A percentile compares a stretch with the other conserved stretches of the same genome.
Evolutionary conservation across 2,888 invertebrate species (phyloP).

Genomic region (Melanchra persicariae): DNA sequence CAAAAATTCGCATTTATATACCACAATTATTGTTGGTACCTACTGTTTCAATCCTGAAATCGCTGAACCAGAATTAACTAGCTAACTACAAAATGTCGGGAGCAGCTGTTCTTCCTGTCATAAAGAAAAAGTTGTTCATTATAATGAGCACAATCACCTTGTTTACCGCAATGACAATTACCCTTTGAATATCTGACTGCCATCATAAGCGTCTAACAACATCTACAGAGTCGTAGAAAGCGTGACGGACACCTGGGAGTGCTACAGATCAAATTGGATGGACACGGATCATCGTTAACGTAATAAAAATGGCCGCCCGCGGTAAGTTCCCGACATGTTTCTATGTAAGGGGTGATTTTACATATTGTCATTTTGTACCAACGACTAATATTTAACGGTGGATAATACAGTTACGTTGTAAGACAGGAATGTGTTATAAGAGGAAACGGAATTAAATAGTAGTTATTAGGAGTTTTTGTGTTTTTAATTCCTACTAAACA

Average conservation of each 20-base stretch:
- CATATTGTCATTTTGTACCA: constrained; percentile 26
- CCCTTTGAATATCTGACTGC: constrained; percentile 14
- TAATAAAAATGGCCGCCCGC: constrained; percentile 78
- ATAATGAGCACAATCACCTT: neutral
- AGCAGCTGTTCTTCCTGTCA: neutral
- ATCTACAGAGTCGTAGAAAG: constrained; percentile 27
- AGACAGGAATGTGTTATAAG: neutral
- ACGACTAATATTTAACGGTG: constrained; percentile 22
- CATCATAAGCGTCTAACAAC: constrained; percentile 20
- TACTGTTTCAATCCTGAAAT: too few species aligned
- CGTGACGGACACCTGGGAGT: constrained; percentile 52
- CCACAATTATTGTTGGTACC: too few species aligned
- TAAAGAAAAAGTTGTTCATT: neutral
- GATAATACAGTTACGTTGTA: neutral
- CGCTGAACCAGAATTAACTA: neutral
- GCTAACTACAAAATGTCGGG: neutral
- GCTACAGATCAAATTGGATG: constrained; percentile 71
- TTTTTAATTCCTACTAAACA: neutral
- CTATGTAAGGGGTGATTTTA: constrained; percentile 67
- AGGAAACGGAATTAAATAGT: neutral
- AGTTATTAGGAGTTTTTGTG: neutral
- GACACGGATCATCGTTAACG: constrained; percentile 64
- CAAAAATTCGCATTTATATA: too few species aligned
- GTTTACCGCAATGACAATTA: neutral
- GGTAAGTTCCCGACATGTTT: constrained; percentile 79